phyloP scores from a whole-genome alignment of 2,888 invertebrate genomes.

The Abrostola triplasia region DNA sequence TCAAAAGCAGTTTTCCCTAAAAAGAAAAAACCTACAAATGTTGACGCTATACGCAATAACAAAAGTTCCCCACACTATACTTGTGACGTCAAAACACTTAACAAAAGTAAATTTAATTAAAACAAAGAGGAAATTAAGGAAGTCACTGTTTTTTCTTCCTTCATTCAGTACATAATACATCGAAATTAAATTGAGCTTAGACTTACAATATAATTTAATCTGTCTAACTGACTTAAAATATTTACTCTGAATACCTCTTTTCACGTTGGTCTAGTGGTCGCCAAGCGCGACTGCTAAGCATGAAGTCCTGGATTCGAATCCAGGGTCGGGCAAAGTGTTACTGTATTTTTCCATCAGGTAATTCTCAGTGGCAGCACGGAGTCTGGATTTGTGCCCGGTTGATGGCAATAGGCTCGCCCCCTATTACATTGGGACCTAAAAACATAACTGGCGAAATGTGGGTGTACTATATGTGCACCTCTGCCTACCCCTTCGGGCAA shows the following conservation, averaged over 20 bases:
- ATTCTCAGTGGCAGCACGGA: too few relatives aligned
- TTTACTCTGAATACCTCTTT: neutral
- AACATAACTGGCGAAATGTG: too few relatives aligned
- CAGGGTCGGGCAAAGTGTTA: too few relatives aligned
- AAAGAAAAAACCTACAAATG: neutral
- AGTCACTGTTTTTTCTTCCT: constrained; percentile 1
- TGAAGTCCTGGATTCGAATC: too few relatives aligned
- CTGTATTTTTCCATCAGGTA: too few relatives aligned
- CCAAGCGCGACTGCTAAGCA: too few relatives aligned
- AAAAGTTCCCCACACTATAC: constrained; percentile 14
- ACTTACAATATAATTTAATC: constrained; percentile 2
- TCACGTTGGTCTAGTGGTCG: too few relatives aligned
- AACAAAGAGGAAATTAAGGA: neutral
- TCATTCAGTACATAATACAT: constrained; percentile 11
- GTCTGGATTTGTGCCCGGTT: too few relatives aligned
- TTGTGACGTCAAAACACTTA: constrained; percentile 8
- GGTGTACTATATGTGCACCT: too few relatives aligned
- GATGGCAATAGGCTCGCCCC: too few relatives aligned
- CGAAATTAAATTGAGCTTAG: constrained; percentile 13
- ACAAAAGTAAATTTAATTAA: constrained; percentile 6
- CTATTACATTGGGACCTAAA: too few relatives aligned
- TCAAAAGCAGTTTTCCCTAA: neutral
- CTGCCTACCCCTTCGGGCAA: too few relatives aligned
- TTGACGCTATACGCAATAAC: constrained; percentile 4
- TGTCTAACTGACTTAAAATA: neutral